These are phyloP conservation scores for Cottus gobio DNA, from an alignment of 2,113 vertebrate genomes.

Conservation along the genomic window DNA sequence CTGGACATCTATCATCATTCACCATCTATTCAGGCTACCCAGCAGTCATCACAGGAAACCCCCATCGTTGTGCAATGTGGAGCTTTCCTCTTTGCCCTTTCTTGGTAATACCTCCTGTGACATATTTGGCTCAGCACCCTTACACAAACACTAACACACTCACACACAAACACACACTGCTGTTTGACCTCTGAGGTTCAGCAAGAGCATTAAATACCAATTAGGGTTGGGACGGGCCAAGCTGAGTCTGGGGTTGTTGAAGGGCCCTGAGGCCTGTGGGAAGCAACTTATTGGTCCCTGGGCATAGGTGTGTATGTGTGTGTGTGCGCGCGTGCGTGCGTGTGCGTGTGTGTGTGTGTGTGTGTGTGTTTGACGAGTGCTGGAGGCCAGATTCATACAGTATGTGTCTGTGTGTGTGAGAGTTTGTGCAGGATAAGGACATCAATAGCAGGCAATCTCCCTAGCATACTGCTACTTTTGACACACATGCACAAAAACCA, in stretches of 20 bases:
- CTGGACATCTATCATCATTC: slow-evolving; percentile 74
- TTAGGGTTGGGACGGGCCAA: slow-evolving; percentile 71
- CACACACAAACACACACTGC: slow-evolving; percentile 52
- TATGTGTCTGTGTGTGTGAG: slow-evolving; percentile 5
- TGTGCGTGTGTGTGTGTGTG: slow-evolving; percentile 26
- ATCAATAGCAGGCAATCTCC: slow-evolving; percentile 36
- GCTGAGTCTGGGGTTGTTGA: slow-evolving; percentile 66
- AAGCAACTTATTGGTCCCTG: slow-evolving; percentile 79
- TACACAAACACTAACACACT: slow-evolving; percentile 45
- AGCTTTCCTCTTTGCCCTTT: slow-evolving; percentile 50
- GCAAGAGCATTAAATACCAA: slow-evolving; percentile 81
- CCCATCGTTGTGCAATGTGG: slow-evolving; percentile 47
- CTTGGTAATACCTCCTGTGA: slow-evolving; percentile 55
- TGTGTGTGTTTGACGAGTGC: not conserved
- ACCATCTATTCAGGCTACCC: slow-evolving; percentile 32
- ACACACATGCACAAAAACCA: slow-evolving; percentile 39
- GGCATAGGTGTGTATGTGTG: slow-evolving; percentile 45
- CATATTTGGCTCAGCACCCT: slow-evolving; percentile 49
- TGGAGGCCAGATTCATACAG: slow-evolving; percentile 40
- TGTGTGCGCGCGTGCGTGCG: slow-evolving; percentile 12
- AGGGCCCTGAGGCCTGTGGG: slow-evolving; percentile 72
- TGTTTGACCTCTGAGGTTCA: slow-evolving; percentile 72
- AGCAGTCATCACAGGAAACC: slow-evolving; percentile 51
- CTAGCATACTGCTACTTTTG: slow-evolving; percentile 19
- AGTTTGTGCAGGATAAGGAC: slow-evolving; percentile 30